phyloP scores from a whole-genome alignment of 2,113 vertebrate genomes.

The Atlantisia rogersi region DNA sequence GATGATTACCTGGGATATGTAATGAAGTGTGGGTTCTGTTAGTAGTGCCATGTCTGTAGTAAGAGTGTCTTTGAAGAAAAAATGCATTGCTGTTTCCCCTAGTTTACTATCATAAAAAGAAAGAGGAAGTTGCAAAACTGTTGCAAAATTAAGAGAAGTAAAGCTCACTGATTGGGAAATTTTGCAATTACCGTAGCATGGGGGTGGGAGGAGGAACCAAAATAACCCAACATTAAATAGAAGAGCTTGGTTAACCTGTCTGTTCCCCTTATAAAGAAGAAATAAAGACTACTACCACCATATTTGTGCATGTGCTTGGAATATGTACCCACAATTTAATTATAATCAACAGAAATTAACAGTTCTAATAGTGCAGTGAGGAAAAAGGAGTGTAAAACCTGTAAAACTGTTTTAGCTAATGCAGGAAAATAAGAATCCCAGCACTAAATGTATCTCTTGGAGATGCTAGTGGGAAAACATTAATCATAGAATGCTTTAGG shows the following conservation, averaged over 20 bases:
- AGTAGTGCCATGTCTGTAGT: neutral
- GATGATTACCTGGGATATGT: neutral
- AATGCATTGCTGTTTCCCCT: neutral
- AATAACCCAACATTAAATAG: neutral
- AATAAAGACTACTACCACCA: neutral
- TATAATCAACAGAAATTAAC: neutral
- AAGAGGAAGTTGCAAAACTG: slow-evolving; percentile 23
- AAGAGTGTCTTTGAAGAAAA: neutral
- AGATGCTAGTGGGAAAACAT: neutral
- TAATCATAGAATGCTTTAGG: too few species aligned
- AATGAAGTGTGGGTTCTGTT: neutral
- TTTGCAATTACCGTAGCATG: neutral
- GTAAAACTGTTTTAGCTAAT: neutral
- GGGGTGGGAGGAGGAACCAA: neutral
- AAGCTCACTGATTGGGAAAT: neutral
- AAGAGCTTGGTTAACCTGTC: neutral
- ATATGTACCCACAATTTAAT: neutral
- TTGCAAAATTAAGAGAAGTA: slow-evolving; percentile 16
- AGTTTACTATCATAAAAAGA: neutral
- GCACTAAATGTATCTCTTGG: neutral
- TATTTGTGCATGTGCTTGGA: neutral
- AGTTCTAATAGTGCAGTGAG: neutral
- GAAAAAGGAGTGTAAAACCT: neutral
- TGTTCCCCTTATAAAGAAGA: neutral
- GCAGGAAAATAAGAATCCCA: neutral